Evolutionary conservation across 1,140 invertebrate species (phyloP).

Genomic region (Ips nitidus): DNA sequence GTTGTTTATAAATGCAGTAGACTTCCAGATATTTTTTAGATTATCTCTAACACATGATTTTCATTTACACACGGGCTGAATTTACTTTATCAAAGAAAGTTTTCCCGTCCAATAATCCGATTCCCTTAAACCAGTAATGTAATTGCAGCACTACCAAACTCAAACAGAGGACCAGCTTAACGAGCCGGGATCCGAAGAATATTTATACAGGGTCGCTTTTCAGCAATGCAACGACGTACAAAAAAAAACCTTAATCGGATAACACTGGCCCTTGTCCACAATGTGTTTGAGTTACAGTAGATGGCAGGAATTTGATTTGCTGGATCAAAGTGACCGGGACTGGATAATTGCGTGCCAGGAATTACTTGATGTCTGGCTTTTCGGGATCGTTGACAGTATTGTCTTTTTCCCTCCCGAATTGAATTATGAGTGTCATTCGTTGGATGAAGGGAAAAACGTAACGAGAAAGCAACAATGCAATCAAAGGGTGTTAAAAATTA

Average conservation of each 20-base stretch:
- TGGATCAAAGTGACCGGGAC: constrained; percentile 19
- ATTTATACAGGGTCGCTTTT: constrained; percentile 17
- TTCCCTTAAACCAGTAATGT: too few relatives aligned
- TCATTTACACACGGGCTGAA: too few relatives aligned
- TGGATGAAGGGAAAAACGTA: too few relatives aligned
- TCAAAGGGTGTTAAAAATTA: too few relatives aligned
- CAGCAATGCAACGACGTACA: neutral
- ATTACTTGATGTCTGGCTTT: constrained; percentile 21
- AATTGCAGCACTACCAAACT: neutral
- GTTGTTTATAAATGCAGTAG: too few relatives aligned
- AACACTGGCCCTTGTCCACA: constrained; percentile 17
- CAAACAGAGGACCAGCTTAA: constrained; percentile 1
- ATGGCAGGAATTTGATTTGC: constrained; percentile 24
- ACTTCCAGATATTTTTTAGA: too few relatives aligned
- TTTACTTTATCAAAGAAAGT: too few relatives aligned
- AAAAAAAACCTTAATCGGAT: constrained; percentile 16
- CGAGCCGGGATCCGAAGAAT: constrained; percentile 10
- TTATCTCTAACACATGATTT: too few relatives aligned
- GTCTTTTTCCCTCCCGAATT: neutral
- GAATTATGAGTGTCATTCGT: too few relatives aligned
- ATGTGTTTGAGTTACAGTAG: constrained; percentile 19
- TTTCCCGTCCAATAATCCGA: too few relatives aligned
- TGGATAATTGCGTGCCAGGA: constrained; percentile 18
- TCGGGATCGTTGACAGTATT: neutral
- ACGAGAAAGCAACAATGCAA: too few relatives aligned